These are phyloP conservation scores for Henicopernis longicauda DNA, from an alignment of 2,113 vertebrate species.

Conservation along the genomic window DNA sequence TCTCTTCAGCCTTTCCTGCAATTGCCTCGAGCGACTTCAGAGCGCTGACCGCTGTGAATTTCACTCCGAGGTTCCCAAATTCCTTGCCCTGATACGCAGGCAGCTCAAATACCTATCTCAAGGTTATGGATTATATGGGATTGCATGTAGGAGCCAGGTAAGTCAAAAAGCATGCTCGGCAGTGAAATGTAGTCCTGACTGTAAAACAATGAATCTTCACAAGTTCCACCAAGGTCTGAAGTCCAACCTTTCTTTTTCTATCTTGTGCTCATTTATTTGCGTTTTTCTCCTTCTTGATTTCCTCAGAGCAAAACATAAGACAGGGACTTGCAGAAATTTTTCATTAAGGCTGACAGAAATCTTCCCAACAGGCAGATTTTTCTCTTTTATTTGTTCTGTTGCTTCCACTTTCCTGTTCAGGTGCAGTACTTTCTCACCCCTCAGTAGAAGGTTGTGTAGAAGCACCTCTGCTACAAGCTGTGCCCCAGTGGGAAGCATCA, in stretches of 20 bases:
- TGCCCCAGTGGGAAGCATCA: not conserved
- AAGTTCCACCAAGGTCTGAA: not conserved
- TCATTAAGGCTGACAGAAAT: not conserved
- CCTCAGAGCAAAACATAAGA: not conserved
- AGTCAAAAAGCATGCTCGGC: not conserved
- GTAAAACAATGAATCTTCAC: not conserved
- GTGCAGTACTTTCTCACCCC: not conserved
- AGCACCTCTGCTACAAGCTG: not conserved
- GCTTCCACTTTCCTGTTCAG: not conserved
- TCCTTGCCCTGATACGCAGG: not conserved
- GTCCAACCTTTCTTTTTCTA: not conserved
- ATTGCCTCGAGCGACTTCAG: not conserved
- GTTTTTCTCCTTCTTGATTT: not conserved
- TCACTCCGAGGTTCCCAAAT: not conserved
- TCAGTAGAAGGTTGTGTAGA: not conserved
- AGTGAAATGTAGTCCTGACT: not conserved
- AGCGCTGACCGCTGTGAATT: not conserved
- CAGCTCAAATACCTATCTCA: not conserved
- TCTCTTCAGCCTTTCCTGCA: not conserved
- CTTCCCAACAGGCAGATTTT: not conserved
- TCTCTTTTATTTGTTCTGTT: not conserved
- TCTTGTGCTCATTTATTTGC: not conserved
- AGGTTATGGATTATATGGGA: not conserved
- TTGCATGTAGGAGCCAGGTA: not conserved
- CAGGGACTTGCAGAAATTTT: not conserved